Percentiles rank a stretch among this genome's conserved stretches.
These are phyloP conservation scores for Darevskia nairensis DNA, from an alignment of 2,797 vertebrate genomes.

Conservation along the genomic window DNA sequence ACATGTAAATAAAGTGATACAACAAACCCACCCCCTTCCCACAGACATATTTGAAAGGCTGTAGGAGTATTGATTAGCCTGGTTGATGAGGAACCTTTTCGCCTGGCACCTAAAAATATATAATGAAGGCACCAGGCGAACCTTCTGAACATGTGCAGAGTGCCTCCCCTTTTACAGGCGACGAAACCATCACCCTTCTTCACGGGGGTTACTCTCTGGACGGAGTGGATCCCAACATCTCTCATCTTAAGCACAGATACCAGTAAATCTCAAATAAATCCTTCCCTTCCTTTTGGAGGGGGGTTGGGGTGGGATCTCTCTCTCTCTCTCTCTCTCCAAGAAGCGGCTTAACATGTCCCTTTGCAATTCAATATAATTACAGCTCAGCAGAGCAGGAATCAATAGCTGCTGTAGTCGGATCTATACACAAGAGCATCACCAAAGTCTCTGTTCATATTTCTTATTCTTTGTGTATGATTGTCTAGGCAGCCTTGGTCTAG, in stretches of 20 bases:
- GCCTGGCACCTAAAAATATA: too few species aligned
- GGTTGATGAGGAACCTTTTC: too few species aligned
- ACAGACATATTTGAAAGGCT: too few species aligned
- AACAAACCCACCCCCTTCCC: too few species aligned
- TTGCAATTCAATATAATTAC: conserved; percentile 91
- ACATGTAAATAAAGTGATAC: too few species aligned
- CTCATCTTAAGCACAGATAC: neutral
- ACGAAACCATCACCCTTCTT: neutral
- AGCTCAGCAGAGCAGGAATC: conserved; percentile 85
- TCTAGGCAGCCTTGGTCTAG: conserved; percentile 23
- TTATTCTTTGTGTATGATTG: conserved; percentile 67
- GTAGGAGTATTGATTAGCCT: too few species aligned
- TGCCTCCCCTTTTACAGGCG: too few species aligned
- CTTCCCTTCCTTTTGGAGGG: conserved; percentile 18
- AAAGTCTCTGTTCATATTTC: conserved; percentile 83
- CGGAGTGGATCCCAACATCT: neutral
- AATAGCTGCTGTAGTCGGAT: conserved; percentile 86
- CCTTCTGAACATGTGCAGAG: neutral
- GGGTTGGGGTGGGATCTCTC: too few species aligned
- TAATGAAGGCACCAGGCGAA: too few species aligned
- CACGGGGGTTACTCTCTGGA: neutral
- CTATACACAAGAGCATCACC: conserved; percentile 84
- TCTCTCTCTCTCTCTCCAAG: conserved; percentile 72
- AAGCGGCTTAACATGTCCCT: conserved; percentile 83
- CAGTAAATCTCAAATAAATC: conserved; percentile 47